These are phyloP conservation scores for Oophaga pumilio DNA, from an alignment of 2,113 vertebrate species.

Conservation along the genomic window DNA sequence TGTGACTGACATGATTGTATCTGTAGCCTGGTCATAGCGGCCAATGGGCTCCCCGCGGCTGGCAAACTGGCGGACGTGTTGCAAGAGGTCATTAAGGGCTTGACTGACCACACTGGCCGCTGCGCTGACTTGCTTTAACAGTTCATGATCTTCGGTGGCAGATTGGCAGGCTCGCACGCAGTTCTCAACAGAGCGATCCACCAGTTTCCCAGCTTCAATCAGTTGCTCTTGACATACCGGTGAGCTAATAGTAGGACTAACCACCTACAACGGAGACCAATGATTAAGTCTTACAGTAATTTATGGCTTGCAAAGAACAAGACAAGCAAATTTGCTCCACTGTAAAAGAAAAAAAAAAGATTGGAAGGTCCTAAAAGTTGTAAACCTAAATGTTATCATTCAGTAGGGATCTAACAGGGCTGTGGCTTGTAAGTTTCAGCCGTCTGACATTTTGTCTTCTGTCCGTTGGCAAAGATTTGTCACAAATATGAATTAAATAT, in stretches of 20 bases:
- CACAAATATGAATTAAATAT: no score
- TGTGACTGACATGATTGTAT: conserved; percentile 98
- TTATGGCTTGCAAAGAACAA: background rate
- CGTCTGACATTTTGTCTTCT: no score
- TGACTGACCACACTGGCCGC: conserved; percentile 92
- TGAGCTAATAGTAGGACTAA: conserved; percentile 97
- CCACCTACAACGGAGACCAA: conserved; percentile 76
- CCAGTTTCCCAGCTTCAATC: conserved; percentile 93
- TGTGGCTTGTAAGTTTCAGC: no score
- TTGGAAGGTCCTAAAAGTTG: no score
- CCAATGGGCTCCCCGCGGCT: conserved; percentile 95
- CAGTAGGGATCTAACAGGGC: no score
- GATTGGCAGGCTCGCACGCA: conserved; percentile 92
- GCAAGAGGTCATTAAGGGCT: conserved; percentile 90
- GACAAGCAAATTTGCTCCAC: no score
- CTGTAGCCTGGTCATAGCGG: conserved; percentile 97
- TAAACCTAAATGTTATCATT: no score
- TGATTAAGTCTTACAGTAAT: background rate
- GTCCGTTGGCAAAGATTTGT: no score
- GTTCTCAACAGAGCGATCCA: conserved; percentile 94
- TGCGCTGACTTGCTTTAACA: conserved; percentile 90
- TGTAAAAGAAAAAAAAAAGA: no score
- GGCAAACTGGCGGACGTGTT: conserved; percentile 94
- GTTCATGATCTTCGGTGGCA: conserved; percentile 83
- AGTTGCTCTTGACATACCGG: conserved; percentile 97